Conservation (phyloP, 1,140 invertebrate species). For the Camponotus vicinus region DNA sequence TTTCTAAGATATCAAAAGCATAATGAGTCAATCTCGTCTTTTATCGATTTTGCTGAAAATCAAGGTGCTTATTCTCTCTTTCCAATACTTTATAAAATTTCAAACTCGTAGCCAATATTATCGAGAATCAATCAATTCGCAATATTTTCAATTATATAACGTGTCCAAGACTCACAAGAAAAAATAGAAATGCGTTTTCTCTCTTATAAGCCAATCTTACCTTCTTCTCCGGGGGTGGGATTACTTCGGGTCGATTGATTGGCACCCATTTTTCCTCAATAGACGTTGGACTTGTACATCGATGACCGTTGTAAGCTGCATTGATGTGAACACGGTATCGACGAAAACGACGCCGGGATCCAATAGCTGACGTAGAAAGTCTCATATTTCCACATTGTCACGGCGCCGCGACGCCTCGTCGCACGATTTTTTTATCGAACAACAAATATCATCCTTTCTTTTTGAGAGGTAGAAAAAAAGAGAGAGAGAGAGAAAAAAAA, state of each 20-base stretch:
- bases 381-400: constrained; percentile 67
- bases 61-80: not conserved
- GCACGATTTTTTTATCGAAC: not conserved
- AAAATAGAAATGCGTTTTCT: not conserved
- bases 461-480: not conserved
- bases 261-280: constrained; percentile 81
- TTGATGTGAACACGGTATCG: constrained; percentile 23
- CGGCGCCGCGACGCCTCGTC: constrained; percentile 51
- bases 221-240: constrained; percentile 83
- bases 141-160: constrained; percentile 1
- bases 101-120: not conserved
- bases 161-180: not conserved
- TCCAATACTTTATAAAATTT: constrained; percentile 26
- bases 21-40: not conserved
- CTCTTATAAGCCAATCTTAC: constrained; percentile 68
- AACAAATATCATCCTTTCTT: constrained; percentile 8
- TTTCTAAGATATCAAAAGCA: not conserved
- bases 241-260: constrained; percentile 81
- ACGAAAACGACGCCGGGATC: constrained; percentile 11
- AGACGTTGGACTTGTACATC: constrained; percentile 60
- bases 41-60: not conserved
- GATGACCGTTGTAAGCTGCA: constrained; percentile 58
- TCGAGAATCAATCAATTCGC: not conserved
- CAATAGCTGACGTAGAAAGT: constrained; percentile 38
- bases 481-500: not conserved